phyloP scores from a whole-genome alignment of 2,888 invertebrate species.

The Catotricha subobsoleta region DNA sequence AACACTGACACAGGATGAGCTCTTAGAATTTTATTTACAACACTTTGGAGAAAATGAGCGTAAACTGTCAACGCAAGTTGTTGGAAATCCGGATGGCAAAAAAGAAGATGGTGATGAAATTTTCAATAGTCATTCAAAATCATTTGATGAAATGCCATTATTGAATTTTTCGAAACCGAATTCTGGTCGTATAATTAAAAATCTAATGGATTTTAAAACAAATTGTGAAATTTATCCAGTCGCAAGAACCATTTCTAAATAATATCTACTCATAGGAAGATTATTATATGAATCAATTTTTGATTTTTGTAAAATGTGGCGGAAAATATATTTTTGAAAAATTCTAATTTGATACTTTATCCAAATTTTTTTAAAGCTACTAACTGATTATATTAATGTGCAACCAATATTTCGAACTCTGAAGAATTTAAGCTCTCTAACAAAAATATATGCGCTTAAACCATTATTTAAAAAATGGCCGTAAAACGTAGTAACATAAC shows the following conservation, averaged over 20 bases:
- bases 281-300: too few species aligned
- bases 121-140: neutral
- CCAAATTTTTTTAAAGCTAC: too few species aligned
- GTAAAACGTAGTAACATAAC: too few species aligned
- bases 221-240: conserved; percentile 21
- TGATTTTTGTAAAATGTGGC: too few species aligned
- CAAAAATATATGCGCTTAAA: too few species aligned
- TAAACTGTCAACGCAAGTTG: conserved; percentile 26
- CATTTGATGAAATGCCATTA: neutral
- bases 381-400: too few species aligned
- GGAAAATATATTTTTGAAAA: too few species aligned
- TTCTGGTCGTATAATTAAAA: conserved; percentile 5
- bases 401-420: too few species aligned
- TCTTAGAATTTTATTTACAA: conserved; percentile 19
- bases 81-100: conserved; percentile 7
- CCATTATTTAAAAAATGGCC: too few species aligned
- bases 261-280: too few species aligned
- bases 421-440: too few species aligned
- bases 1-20: conserved; percentile 19
- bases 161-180: neutral
- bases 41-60: conserved; percentile 20
- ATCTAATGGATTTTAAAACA: conserved; percentile 22
- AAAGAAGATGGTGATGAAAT: neutral
- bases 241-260: conserved; percentile 15
- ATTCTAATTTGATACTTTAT: too few species aligned